Percentiles rank a stretch among this genome's conserved stretches.
These are phyloP conservation scores for Salvelinus namaycush DNA, from an alignment of 2,113 vertebrate genomes.

Conservation along the genomic window DNA sequence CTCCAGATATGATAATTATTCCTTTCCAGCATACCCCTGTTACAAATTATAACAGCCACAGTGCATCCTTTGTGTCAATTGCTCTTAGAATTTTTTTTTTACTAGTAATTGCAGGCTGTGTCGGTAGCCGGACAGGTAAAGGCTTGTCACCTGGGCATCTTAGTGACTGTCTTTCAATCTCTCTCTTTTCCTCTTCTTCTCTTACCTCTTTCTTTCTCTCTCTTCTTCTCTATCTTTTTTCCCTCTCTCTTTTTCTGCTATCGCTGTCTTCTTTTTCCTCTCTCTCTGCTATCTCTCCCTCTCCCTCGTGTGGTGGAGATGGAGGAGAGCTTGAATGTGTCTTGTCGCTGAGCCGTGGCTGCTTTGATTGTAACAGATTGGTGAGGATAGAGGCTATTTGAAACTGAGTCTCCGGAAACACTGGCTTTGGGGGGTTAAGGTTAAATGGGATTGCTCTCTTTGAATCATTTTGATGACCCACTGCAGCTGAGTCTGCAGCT, in stretches of 20 bases:
- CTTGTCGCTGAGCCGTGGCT: constrained; percentile 44
- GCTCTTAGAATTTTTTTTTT: constrained; percentile 41
- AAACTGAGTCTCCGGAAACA: constrained; percentile 67
- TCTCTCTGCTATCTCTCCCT: neutral
- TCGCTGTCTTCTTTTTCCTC: too few species aligned
- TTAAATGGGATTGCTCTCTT: constrained; percentile 76
- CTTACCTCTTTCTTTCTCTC: too few species aligned
- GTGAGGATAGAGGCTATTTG: constrained; percentile 48
- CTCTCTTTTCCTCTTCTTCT: too few species aligned
- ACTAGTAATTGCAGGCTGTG: constrained; percentile 46
- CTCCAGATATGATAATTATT: constrained; percentile 66
- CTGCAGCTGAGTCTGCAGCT: constrained; percentile 75
- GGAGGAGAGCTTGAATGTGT: constrained; percentile 37
- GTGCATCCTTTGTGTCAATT: constrained; percentile 51
- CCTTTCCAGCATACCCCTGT: constrained; percentile 47
- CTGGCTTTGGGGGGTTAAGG: constrained; percentile 65
- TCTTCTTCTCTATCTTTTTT: too few species aligned
- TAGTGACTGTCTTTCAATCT: neutral
- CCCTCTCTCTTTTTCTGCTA: too few species aligned
- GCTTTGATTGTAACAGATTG: constrained; percentile 59
- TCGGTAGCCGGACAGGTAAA: constrained; percentile 7
- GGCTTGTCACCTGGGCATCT: constrained; percentile 23
- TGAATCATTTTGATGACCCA: constrained; percentile 74
- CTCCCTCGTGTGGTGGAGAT: constrained; percentile 9
- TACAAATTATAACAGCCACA: constrained; percentile 57